phyloP scores from a whole-genome alignment of 1,140 invertebrate genomes.

The Drosophila mayri region DNA sequence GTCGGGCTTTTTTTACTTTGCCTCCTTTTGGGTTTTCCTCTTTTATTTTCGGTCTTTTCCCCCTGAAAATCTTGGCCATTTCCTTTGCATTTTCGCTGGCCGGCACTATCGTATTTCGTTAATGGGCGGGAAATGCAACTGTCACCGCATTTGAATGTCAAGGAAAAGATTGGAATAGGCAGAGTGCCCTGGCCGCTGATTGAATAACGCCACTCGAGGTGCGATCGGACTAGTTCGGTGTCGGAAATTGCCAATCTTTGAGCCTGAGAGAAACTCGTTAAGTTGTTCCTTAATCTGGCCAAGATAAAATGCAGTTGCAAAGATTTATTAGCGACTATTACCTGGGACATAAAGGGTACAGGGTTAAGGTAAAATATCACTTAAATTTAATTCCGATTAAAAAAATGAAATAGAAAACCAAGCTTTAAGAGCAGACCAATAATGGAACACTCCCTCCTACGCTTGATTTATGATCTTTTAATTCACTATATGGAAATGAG shows the following conservation, averaged over 20 bases:
- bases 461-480: conserved; percentile 7
- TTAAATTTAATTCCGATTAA: neutral
- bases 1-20: conserved; percentile 26
- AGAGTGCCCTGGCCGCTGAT: conserved; percentile 27
- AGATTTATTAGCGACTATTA: neutral
- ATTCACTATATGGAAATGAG: neutral
- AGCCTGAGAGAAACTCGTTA: conserved; percentile 8
- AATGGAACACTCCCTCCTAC: neutral
- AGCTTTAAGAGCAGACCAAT: too few species aligned
- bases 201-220: conserved; percentile 43
- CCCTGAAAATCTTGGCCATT: conserved; percentile 35
- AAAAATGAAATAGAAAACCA: neutral
- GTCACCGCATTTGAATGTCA: conserved; percentile 47
- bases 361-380: neutral
- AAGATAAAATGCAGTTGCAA: conserved; percentile 5
- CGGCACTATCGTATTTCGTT: conserved; percentile 46
- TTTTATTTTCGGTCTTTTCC: conserved; percentile 24
- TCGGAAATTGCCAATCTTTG: conserved; percentile 30
- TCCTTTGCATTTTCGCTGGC: conserved; percentile 49
- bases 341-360: neutral
- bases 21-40: conserved; percentile 2
- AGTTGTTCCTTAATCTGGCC: conserved; percentile 2
- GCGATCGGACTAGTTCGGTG: conserved; percentile 39
- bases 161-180: conserved; percentile 25
- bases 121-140: conserved; percentile 68